Base-by-base conservation (phyloP, 2,888 invertebrate genomes). In the Aspidapion aeneum region DNA sequence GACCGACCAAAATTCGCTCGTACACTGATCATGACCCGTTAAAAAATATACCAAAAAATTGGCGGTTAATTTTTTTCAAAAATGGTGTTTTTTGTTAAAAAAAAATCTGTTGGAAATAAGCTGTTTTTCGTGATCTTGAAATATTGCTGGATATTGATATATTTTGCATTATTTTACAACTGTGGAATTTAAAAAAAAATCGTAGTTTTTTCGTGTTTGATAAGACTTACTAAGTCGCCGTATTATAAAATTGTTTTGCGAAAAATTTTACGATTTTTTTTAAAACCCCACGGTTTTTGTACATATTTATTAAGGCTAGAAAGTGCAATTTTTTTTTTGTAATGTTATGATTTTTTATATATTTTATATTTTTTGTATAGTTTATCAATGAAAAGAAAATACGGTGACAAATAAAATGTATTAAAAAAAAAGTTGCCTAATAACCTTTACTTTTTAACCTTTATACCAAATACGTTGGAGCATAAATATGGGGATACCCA, bases 361-460 rank as follows among this genome's bases (percentile, higher is more conserved):
- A 73, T 75, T 72, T 69, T 70, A 66, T 71, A 72, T 74, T 68
- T n/a, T 72, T 69, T 70, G 68, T 72, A 68, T 72, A 71, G 68
- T 64, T 62, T 62, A 22, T 61, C 58, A 58, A 61, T 52, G 63
- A 57, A 63, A 67, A 55, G 22, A 67, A 71, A 71, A 74, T 74
- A 74, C 75, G 75, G 75, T 75, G 75, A 74, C 75, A 75, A 75
- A 75, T 75, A 74, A n/a, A 74, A 74, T 73, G 72, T 73, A 73
- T 74, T 73, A 73, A 56, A 59, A 58, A 58, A 58, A 62, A 54
- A 52, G 7, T 35, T 12, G 12, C 35, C 12, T 35, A 12, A 35
- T 12, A 7, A 7, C 5, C 5, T 12, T 35, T 35, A 35, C 35
- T 7, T 35, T 3, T 12, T 12, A 7, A 35, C 35, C 35, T 35